A percentile compares a stretch with the other conserved stretches of the same genome.
phyloP scores from a whole-genome alignment of 1,140 invertebrate genomes.

The Anastrepha ludens region DNA sequence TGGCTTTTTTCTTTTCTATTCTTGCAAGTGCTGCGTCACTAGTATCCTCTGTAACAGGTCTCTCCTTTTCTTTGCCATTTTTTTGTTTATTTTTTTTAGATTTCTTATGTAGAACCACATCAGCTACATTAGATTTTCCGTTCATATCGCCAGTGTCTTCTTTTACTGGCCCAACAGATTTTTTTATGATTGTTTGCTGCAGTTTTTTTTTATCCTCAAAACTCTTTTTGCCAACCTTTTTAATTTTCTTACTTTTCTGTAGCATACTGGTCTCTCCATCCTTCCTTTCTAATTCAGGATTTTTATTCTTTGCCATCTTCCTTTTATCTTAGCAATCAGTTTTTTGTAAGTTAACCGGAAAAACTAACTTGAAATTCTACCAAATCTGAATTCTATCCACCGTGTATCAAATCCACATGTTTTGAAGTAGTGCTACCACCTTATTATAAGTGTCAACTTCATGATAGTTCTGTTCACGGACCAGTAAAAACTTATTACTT shows the following conservation, averaged over 20 bases:
- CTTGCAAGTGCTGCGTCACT: conserved; percentile 57
- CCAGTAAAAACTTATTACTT: too few relatives aligned
- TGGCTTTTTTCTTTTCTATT: conserved; percentile 70
- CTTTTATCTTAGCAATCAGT: not conserved
- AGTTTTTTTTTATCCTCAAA: not conserved
- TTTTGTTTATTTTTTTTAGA: conserved; percentile 4
- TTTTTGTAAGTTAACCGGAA: not conserved
- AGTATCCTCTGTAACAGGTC: not conserved
- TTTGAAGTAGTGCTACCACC: not conserved
- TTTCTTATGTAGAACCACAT: conserved; percentile 58
- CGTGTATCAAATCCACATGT: not conserved
- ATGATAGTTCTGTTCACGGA: not conserved
- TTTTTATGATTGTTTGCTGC: not conserved
- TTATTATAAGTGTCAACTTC: not conserved
- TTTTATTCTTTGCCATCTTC: conserved; percentile 26
- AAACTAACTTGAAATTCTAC: not conserved
- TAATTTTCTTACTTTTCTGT: conserved; percentile 10
- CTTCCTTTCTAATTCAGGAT: conserved; percentile 6
- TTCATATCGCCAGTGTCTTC: not conserved
- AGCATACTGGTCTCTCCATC: conserved; percentile 2
- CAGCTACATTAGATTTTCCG: not conserved
- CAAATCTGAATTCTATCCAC: not conserved
- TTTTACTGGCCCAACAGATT: not conserved
- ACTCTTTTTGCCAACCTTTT: not conserved
- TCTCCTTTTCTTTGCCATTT: conserved; percentile 30